These are phyloP conservation scores for Caenorhabditis japonica DNA, from an alignment of 2,888 invertebrate genomes.

Conservation along the genomic window DNA sequence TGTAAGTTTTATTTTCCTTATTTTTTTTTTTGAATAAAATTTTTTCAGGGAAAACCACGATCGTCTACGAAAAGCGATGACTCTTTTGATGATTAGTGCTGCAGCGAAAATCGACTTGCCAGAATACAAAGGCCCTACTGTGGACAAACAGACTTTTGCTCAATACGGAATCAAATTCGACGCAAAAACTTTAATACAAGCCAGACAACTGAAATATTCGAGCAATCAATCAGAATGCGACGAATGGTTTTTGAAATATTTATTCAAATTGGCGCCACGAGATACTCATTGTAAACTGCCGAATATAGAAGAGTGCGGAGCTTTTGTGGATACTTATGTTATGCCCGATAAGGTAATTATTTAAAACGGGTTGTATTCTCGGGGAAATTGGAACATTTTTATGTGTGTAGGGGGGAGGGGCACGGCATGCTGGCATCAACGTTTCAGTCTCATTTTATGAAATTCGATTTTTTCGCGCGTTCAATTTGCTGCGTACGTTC, in stretches of 20 bases:
- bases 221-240: constrained; percentile 16
- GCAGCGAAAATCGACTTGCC: constrained; percentile 25
- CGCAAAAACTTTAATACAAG: constrained; percentile 25
- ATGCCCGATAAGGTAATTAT: constrained; percentile 32
- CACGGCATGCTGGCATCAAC: no score
- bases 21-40: no score
- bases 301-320: constrained; percentile 41
- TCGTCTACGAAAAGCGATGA: constrained; percentile 34
- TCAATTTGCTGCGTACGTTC: no score
- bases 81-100: constrained; percentile 30
- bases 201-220: constrained; percentile 31
- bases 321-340: constrained; percentile 49
- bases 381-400: no score
- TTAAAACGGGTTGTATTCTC: no score
- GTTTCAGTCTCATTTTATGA: no score
- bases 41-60: constrained; percentile 37
- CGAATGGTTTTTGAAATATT: constrained; percentile 14
- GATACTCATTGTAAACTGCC: constrained; percentile 39
- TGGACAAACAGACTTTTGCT: constrained; percentile 25
- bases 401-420: no score
- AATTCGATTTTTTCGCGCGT: no score
- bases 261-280: constrained; percentile 45
- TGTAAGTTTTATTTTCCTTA: not conserved
- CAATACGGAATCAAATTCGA: constrained; percentile 35
- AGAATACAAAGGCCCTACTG: constrained; percentile 34